A percentile compares a stretch with the other conserved stretches of the same genome.
Evolutionary conservation across 2,888 invertebrate species (phyloP).

Genomic region (Chouioia cunea): DNA sequence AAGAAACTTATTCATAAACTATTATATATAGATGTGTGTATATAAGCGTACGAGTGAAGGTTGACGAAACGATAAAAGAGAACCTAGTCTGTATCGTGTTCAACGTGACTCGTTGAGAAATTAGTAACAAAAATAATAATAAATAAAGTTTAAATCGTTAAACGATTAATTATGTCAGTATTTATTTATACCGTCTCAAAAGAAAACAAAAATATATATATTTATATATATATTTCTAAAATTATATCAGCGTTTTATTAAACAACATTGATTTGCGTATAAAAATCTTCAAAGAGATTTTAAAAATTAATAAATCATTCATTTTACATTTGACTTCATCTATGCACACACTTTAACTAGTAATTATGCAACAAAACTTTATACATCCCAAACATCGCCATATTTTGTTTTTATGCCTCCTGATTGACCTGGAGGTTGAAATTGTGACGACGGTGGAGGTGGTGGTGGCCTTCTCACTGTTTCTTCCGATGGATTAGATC

Average conservation of each 20-base stretch:
- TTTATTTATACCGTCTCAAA: neutral
- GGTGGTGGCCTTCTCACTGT: conserved; percentile 1
- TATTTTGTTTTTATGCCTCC: conserved; percentile 37
- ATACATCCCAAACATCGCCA: conserved; percentile 37
- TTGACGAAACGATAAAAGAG: conserved; percentile 29
- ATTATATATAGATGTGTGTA: conserved; percentile 27
- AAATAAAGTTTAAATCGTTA: conserved; percentile 49
- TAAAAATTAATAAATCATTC: conserved; percentile 7
- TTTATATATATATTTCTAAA: too few relatives aligned
- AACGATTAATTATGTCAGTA: conserved; percentile 29
- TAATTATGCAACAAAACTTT: neutral
- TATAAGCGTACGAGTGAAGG: neutral
- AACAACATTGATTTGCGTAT: neutral
- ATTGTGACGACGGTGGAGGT: conserved; percentile 12
- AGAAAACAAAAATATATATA: too few relatives aligned
- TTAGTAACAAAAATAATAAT: conserved; percentile 48
- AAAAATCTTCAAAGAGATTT: conserved; percentile 10
- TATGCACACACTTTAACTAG: too few relatives aligned
- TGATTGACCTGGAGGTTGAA: neutral
- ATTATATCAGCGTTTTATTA: conserved; percentile 13
- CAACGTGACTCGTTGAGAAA: conserved; percentile 48
- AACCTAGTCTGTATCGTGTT: conserved; percentile 50
- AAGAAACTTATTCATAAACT: conserved; percentile 17
- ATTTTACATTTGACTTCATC: neutral
- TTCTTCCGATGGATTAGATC: neutral